Conservation (phyloP, 1,140 invertebrate genomes). For the Lordiphosa mommai region DNA sequence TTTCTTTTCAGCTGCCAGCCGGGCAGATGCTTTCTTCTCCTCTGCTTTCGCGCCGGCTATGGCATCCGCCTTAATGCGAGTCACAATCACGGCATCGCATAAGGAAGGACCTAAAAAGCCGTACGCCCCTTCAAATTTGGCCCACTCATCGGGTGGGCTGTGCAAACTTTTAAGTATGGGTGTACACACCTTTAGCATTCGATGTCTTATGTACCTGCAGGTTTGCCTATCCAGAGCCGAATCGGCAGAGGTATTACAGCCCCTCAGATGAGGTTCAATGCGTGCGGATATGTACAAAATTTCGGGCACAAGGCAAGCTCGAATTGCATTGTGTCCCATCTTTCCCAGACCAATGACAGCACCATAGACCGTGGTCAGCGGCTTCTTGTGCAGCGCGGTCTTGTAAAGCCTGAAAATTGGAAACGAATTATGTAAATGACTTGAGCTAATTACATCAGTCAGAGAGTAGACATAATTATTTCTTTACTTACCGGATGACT, state of each 20-base stretch:
- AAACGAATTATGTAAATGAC: background rate
- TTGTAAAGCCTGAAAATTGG: slow-evolving; percentile 26
- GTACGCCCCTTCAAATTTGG: background rate
- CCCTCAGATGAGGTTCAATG: slow-evolving; percentile 10
- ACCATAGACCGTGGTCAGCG: slow-evolving; percentile 36
- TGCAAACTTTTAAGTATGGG: slow-evolving; percentile 22
- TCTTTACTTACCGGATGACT: slow-evolving; percentile 24
- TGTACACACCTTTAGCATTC: slow-evolving; percentile 33
- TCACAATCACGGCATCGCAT: slow-evolving; percentile 10
- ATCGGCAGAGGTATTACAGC: background rate
- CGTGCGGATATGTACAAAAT: slow-evolving; percentile 7
- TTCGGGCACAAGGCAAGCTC: slow-evolving; percentile 24
- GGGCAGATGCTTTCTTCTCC: too few relatives aligned
- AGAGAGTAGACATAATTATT: background rate
- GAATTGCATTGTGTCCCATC: slow-evolving; percentile 22
- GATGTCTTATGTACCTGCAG: slow-evolving; percentile 33
- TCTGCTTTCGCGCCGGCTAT: background rate
- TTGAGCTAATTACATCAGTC: too few relatives aligned
- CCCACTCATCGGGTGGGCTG: slow-evolving; percentile 2
- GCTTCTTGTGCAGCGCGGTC: background rate
- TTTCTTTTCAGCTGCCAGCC: too few relatives aligned
- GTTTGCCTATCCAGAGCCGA: background rate
- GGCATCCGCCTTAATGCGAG: background rate
- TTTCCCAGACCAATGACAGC: slow-evolving; percentile 37
- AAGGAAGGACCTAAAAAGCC: slow-evolving; percentile 23